phyloP scores from a whole-genome alignment of 2,797 vertebrate genomes.

The Enteromius fasciolatus region DNA sequence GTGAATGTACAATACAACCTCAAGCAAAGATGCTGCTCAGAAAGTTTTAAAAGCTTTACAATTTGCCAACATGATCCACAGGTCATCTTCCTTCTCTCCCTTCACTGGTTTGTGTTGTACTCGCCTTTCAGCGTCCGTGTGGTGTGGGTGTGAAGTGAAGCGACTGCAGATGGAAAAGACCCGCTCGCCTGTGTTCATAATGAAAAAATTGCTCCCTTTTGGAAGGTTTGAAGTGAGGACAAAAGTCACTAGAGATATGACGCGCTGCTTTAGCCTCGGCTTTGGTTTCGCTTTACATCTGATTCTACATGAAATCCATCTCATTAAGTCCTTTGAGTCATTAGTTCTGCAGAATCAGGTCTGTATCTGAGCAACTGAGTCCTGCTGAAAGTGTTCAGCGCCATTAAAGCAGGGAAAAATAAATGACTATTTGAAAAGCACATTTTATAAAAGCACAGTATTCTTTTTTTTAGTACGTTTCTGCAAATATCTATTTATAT shows the following conservation, averaged over 20 bases:
- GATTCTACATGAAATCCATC: constrained; percentile 20
- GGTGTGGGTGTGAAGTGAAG: not conserved
- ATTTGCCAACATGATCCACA: constrained; percentile 27
- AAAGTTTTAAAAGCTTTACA: constrained; percentile 29
- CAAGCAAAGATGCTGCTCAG: constrained; percentile 18
- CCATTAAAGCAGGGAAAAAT: not conserved
- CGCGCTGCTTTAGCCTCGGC: not conserved
- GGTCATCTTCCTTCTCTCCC: constrained; percentile 24
- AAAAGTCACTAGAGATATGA: constrained; percentile 4
- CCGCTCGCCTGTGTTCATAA: not conserved
- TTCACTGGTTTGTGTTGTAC: constrained; percentile 23
- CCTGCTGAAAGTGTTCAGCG: not conserved
- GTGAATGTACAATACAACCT: constrained; percentile 18
- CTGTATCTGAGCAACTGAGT: not conserved
- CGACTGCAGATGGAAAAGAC: constrained; percentile 13
- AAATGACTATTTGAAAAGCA: not conserved
- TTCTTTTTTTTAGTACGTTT: not conserved
- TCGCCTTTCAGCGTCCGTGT: not conserved
- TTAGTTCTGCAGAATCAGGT: not conserved
- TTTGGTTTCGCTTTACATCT: not conserved
- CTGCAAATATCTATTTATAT: not conserved
- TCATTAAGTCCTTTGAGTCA: constrained; percentile 13
- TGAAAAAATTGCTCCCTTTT: constrained; percentile 25
- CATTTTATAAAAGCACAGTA: not conserved
- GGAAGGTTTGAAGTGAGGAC: constrained; percentile 26